Evolutionary conservation across 2,888 invertebrate species (phyloP), one percentile per base, ranked within the genome.

Genomic region (Pyrgus malvae): DNA sequence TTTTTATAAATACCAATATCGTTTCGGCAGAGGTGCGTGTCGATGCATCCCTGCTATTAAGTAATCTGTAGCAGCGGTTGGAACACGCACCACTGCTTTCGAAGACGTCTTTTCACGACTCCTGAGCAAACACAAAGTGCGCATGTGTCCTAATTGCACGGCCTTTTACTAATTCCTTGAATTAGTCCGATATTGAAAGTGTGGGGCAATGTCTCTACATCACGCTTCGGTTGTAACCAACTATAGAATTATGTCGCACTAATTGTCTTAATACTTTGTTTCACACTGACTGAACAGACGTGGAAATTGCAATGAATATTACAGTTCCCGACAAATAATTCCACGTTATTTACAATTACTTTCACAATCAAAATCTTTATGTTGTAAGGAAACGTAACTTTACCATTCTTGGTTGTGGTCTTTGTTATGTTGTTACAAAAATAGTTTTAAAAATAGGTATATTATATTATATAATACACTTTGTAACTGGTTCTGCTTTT

Each of bases 71-170:
- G n/a, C n/a, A n/a, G n/a, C 2, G n/a, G 9, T 63, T 53, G n/a
- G 44, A 51, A 58, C 72, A 76, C 72, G 87, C 76, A 74, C 72
- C 76, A 74, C 69, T 80, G 83, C 69, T 67, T 81, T 79, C 68
- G 63, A 74, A 81, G 77, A 79, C 70, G 69, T 70, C 61, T 73
- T 78, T 88, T 84, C 84, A 83, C 76, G 83, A 80, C 64, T 78
- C 78, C 74, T 83, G 83, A 77, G 73, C 85, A 89, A 80, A 84
- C 69, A 87, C 81, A 89, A 87, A 83, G 82, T 79, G 68, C 74
- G 76, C 78, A 77, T 78, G 79, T 80, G 78, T 77, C 74, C 74
- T 83, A 86, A 87, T 87, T 75, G 81, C 49, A 58, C 11, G 58
- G 12, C 9, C 12, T n/a, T 49, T 31, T 21, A n/a, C 71, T 74